phyloP scores from a whole-genome alignment of 1,140 invertebrate species.

The Calycopis cecrops region DNA sequence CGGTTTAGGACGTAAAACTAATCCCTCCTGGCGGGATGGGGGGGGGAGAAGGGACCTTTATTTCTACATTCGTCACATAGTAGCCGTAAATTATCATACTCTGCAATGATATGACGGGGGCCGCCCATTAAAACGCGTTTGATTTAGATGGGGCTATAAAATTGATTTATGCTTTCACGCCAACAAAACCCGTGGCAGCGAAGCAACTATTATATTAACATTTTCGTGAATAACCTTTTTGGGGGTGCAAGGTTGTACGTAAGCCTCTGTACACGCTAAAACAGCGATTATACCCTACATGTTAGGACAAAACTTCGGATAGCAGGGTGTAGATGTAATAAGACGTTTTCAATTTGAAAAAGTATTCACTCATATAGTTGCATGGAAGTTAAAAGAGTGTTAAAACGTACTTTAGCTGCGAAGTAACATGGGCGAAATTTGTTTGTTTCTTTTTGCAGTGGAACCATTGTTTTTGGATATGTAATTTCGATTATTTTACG shows the following conservation, averaged over 20 bases:
- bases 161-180: conserved; percentile 75
- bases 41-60: conserved; percentile 55
- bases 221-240: conserved; percentile 71
- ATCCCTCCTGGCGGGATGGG: conserved; percentile 42
- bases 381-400: conserved; percentile 36
- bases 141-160: conserved; percentile 77
- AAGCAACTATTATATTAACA: conserved; percentile 75
- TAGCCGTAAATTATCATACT: conserved; percentile 76
- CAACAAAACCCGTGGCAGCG: conserved; percentile 72
- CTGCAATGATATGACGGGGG: conserved; percentile 75
- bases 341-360: conserved; percentile 68
- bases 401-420: conserved; percentile 38
- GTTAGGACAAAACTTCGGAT: conserved; percentile 25
- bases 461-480: conserved; percentile 61
- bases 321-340: conserved; percentile 32
- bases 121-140: conserved; percentile 76
- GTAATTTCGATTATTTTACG: conserved; percentile 67
- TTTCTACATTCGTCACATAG: conserved; percentile 77
- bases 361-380: conserved; percentile 63
- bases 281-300: conserved; percentile 18
- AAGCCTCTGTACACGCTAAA: conserved; percentile 22
- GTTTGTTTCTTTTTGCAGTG: conserved; percentile 27
- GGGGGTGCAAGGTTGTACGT: conserved; percentile 53
- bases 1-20: conserved; percentile 68
- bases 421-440: conserved; percentile 30